Conservation (phyloP, 2,113 vertebrate genomes). For the Herpetotheres cachinnans region DNA sequence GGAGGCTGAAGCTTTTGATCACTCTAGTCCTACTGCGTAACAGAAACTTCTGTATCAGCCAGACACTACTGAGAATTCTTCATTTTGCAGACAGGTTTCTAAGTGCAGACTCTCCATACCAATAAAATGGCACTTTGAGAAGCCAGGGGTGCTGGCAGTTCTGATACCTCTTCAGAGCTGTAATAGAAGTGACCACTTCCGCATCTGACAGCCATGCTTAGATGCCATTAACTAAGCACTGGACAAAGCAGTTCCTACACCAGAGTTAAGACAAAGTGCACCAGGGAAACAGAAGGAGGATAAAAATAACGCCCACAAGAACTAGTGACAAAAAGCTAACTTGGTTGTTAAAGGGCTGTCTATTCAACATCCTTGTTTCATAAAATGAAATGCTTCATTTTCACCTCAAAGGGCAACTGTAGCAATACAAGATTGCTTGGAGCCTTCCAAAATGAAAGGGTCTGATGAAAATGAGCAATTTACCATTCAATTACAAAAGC, state of each 20-base stretch:
- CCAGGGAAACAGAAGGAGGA: not conserved
- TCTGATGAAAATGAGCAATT: not conserved
- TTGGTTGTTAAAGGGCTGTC: not conserved
- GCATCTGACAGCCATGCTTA: not conserved
- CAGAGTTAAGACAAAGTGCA: not conserved
- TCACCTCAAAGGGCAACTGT: not conserved
- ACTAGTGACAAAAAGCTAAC: not conserved
- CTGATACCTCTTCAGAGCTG: not conserved
- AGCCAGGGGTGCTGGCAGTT: not conserved
- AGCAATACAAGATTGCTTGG: not conserved
- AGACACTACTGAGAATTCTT: not conserved
- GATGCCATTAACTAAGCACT: not conserved
- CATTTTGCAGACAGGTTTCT: not conserved
- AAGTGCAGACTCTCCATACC: not conserved
- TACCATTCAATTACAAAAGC: not conserved
- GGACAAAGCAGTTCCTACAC: not conserved
- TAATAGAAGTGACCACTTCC: not conserved
- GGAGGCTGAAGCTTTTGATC: not conserved
- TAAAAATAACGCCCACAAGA: not conserved
- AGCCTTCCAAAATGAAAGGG: not conserved
- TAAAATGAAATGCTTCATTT: not conserved
- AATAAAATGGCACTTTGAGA: not conserved
- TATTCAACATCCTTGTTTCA: not conserved
- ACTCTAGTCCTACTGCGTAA: not conserved
- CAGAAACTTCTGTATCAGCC: not conserved